A percentile compares a stretch with the other conserved stretches of the same genome.
Evolutionary conservation across 1,140 invertebrate genomes (phyloP).

Genomic region (Tetragnatha versicolor): DNA sequence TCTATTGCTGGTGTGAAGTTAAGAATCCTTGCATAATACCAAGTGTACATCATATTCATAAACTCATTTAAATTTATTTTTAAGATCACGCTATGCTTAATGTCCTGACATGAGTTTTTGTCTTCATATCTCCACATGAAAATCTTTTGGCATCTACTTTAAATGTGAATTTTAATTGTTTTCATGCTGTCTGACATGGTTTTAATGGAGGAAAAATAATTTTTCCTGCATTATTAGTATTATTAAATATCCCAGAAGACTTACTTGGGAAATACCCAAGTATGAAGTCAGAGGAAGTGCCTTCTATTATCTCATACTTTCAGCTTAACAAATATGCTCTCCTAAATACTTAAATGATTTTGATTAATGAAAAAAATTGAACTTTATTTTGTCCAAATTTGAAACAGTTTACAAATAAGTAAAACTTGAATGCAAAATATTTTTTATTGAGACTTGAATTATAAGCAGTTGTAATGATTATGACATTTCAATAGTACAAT

Average conservation of each 20-base stretch:
- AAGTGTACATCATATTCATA: slow-evolving; percentile 7
- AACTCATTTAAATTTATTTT: slow-evolving; percentile 14
- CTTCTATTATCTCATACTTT: slow-evolving; percentile 25
- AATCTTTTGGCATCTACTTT: slow-evolving; percentile 16
- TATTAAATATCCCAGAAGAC: slow-evolving; percentile 9
- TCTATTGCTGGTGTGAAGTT: slow-evolving; percentile 8
- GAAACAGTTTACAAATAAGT: no score
- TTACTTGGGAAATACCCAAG: background rate
- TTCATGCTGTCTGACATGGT: slow-evolving; percentile 15
- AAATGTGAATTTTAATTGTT: slow-evolving; percentile 16
- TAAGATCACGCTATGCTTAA: background rate
- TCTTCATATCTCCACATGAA: background rate
- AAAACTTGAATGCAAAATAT: no score
- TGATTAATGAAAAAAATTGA: no score
- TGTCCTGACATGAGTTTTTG: slow-evolving; percentile 7
- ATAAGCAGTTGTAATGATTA: no score
- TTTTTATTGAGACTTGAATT: no score
- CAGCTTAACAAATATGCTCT: slow-evolving; percentile 10
- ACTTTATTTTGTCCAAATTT: no score
- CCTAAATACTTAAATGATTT: no score
- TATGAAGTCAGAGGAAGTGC: slow-evolving; percentile 25
- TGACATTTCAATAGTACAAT: no score
- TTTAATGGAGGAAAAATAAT: slow-evolving; percentile 4
- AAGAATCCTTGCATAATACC: background rate
- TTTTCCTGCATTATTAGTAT: background rate